Base-by-base conservation (phyloP, 2,113 vertebrate genomes). In the Romanogobio albipinnatus region DNA sequence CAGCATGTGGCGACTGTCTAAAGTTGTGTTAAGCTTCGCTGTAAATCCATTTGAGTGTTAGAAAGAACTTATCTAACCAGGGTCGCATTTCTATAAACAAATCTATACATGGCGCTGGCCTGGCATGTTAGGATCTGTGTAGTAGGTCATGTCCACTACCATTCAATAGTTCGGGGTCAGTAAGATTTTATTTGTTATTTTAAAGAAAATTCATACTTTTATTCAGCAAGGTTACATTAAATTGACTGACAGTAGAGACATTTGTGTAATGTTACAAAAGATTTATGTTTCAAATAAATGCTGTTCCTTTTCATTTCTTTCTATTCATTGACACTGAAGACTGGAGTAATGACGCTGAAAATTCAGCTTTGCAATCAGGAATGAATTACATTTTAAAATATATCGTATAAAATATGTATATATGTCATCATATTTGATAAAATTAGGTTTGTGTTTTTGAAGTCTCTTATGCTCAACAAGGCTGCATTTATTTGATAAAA, bases 11-110 rank as follows among this genome's bases (percentile, higher is more conserved):
- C 29, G 3, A n/a, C 56, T 43, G 53, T 79, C 58, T 45, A 13
- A 62, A 62, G 36, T 62, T 62, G 76, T 77, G 10, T 49, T 43
- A 58, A 59, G 33, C 53, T 22, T 78, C 1, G 3, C 22, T 61
- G 36, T 78, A 59, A 79, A 79, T 79, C 56, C 19, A 9, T 79
- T 39, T 58, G 51, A 9, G 75, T 76, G 75, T 58, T 75, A 53
- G 49, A 76, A 77, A 36, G 51, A 79, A 8, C 13, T 45, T 24
- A 45, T 79, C 56, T 62, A 79, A 79, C 76, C n/a, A 19, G 7
- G 6, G 14, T 45, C 22, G 26, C 1, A n/a, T 79, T 62, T 62
- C 22, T 79, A 14, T 24, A 22, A 45, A 24, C 22, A 79, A 58
- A 79, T 79, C 76, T n/a, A 39, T 45, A 39, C 76, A 43, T 45